Conservation (phyloP, 2,797 vertebrate genomes). For the Neosilurus mollespiculum region DNA sequence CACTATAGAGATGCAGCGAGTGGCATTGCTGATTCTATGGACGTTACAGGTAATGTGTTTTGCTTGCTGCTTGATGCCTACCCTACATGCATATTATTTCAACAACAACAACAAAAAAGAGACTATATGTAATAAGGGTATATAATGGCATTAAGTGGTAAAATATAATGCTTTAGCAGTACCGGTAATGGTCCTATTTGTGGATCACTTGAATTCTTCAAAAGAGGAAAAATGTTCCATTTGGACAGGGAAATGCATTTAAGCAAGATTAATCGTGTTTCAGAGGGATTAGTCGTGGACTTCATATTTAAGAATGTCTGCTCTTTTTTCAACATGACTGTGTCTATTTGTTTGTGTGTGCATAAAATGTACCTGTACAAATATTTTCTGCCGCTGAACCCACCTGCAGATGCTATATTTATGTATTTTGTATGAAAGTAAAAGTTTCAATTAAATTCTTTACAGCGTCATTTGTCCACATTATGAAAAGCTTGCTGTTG, state of each 20-base stretch:
- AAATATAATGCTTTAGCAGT: slow-evolving; percentile 19
- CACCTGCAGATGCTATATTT: slow-evolving; percentile 80
- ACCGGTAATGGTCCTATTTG: slow-evolving; percentile 32
- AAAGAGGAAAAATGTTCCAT: slow-evolving; percentile 32
- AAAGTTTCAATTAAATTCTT: slow-evolving; percentile 58
- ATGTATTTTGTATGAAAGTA: slow-evolving; percentile 82
- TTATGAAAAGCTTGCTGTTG: neutral
- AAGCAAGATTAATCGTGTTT: slow-evolving; percentile 43
- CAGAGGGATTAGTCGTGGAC: slow-evolving; percentile 36
- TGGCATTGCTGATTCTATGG: slow-evolving; percentile 30
- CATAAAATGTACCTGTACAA: slow-evolving; percentile 65
- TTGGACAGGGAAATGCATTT: slow-evolving; percentile 45
- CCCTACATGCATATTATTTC: neutral
- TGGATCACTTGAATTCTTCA: slow-evolving; percentile 29
- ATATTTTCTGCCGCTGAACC: slow-evolving; percentile 61
- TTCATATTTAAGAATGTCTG: neutral
- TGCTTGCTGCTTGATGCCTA: slow-evolving; percentile 22
- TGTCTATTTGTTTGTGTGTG: neutral
- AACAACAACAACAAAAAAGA: neutral
- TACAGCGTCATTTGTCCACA: neutral
- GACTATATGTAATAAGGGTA: slow-evolving; percentile 16
- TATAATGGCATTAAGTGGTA: slow-evolving; percentile 17
- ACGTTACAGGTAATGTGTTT: slow-evolving; percentile 32
- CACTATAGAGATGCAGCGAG: slow-evolving; percentile 31
- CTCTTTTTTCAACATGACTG: slow-evolving; percentile 11